These are phyloP conservation scores for Tyria jacobaeae DNA, from an alignment of 2,888 invertebrate genomes.

Conservation along the genomic window DNA sequence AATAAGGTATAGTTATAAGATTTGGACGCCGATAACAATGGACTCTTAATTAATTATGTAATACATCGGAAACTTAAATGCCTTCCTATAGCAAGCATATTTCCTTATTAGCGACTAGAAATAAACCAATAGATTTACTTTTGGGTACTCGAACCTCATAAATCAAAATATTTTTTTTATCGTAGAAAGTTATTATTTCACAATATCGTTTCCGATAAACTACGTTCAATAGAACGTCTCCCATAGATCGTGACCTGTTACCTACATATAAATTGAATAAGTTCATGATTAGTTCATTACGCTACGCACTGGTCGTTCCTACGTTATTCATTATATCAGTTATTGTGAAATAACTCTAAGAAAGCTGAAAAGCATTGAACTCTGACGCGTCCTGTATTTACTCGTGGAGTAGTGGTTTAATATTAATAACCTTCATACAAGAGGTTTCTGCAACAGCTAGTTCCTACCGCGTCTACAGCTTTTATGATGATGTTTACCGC, in stretches of 20 bases:
- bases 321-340: slow-evolving; percentile 15
- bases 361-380: slow-evolving; percentile 61
- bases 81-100: too few relatives aligned
- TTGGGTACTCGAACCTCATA: not conserved
- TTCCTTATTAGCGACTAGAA: not conserved
- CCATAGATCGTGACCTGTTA: slow-evolving; percentile 26
- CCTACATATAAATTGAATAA: slow-evolving; percentile 9
- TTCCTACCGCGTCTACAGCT: slow-evolving; percentile 63
- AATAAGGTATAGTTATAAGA: not conserved
- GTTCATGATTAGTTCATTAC: slow-evolving; percentile 17
- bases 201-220: slow-evolving; percentile 29
- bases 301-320: slow-evolving; percentile 6
- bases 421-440: slow-evolving; percentile 81
- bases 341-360: slow-evolving; percentile 30
- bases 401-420: slow-evolving; percentile 72
- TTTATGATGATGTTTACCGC: slow-evolving; percentile 82
- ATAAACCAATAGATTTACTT: not conserved
- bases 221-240: slow-evolving; percentile 34
- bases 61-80: not conserved
- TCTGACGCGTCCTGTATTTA: slow-evolving; percentile 64
- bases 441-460: slow-evolving; percentile 67
- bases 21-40: not conserved
- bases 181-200: slow-evolving; percentile 24
- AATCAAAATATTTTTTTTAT: slow-evolving; percentile 2
- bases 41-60: too few relatives aligned